Percentiles rank a stretch among this genome's conserved stretches.
phyloP scores from a whole-genome alignment of 92 coral and sea anemone species.

The Paragorgia papillata region DNA sequence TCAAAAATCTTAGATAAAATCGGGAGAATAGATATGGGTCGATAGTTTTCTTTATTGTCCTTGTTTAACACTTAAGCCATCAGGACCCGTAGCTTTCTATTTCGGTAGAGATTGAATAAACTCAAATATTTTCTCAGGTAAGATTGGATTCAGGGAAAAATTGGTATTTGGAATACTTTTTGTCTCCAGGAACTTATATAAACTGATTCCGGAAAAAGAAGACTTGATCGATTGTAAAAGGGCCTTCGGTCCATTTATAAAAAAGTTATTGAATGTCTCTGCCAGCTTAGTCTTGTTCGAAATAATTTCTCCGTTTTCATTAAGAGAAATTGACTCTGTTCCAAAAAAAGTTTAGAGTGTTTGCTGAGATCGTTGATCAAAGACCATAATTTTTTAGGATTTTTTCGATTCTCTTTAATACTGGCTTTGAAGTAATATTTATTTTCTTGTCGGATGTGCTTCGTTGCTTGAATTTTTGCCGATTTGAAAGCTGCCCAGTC shows the following conservation, averaged over 20 bases:
- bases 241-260: background rate
- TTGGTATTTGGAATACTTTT: background rate
- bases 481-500: background rate
- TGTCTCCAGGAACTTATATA: background rate
- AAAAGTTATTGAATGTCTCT: background rate
- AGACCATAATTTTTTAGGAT: background rate
- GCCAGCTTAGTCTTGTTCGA: background rate
- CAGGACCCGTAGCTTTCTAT: constrained; percentile 52
- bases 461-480: background rate
- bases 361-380: background rate
- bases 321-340: constrained; percentile 2
- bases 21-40: too few species aligned
- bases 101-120: too few species aligned
- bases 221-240: too few species aligned
- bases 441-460: background rate
- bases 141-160: too few species aligned
- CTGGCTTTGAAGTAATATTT: background rate
- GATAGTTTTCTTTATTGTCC: too few species aligned
- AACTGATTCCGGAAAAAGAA: background rate
- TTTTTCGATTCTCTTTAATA: background rate
- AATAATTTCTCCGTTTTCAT: background rate
- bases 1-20: too few species aligned
- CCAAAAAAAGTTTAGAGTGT: background rate
- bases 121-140: constrained; percentile 8
- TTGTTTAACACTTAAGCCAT: too few species aligned